Percentiles rank a stretch among this genome's conserved stretches.
Evolutionary conservation across 2,113 vertebrate genomes (phyloP).

Genomic region (Spea multiplicata): DNA sequence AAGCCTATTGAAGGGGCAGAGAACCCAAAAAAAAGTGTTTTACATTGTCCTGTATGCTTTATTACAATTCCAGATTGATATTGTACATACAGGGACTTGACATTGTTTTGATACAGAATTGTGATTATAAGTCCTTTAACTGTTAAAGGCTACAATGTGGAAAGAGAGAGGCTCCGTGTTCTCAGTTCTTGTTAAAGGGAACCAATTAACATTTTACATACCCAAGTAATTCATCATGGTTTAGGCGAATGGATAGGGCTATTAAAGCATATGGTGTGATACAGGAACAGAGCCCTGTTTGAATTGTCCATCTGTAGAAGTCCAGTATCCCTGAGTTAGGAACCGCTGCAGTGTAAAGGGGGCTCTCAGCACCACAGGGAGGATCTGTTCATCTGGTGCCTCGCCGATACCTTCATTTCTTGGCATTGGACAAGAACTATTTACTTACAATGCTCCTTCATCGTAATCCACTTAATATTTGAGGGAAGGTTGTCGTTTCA

Average conservation of each 20-base stretch:
- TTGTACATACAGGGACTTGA: constrained; percentile 27
- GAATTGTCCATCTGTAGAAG: constrained; percentile 68
- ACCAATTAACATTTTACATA: background rate
- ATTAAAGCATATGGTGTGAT: constrained; percentile 4
- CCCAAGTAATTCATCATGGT: background rate
- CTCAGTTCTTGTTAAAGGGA: constrained; percentile 56
- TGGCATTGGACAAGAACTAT: constrained; percentile 13
- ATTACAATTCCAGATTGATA: constrained; percentile 28
- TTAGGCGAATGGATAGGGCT: background rate
- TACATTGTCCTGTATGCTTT: background rate
- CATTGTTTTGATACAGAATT: constrained; percentile 20
- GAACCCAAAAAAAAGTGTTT: constrained; percentile 15
- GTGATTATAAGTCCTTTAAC: constrained; percentile 19
- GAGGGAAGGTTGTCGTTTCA: constrained; percentile 83
- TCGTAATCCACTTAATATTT: constrained; percentile 68
- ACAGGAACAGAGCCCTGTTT: constrained; percentile 55
- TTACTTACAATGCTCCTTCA: constrained; percentile 2
- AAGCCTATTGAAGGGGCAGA: background rate
- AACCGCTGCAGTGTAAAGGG: constrained; percentile 66
- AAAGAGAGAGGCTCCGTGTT: constrained; percentile 27
- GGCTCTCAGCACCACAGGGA: constrained; percentile 44
- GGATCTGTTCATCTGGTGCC: constrained; percentile 5
- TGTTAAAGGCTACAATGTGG: constrained; percentile 50
- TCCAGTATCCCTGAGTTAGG: constrained; percentile 81
- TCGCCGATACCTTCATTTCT: constrained; percentile 17